Base-by-base conservation (phyloP, 1,140 invertebrate genomes). In the Streblospio benedicti region DNA sequence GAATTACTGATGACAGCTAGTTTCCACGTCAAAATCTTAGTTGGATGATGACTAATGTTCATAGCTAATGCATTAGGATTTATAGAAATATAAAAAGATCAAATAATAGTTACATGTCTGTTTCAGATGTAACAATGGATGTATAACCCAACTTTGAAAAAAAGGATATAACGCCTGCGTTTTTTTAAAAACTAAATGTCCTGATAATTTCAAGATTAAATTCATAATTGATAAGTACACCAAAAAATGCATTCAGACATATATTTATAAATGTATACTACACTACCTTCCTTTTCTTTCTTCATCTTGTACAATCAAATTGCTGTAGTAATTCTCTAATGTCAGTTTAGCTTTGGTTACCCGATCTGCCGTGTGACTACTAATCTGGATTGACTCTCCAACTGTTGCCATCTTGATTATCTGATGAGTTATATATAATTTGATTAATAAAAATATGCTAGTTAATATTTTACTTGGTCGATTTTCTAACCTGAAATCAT, bases 331-430 rank as follows among this genome's bases (percentile, higher is more conserved):
- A 80, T 97, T 98, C 81, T 99, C 96, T 71, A 99, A 81, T 53
- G 94, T 96, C 67, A 99, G 90, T 82, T 99, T 98, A 63, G 95
- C 93, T 80, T 97, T 97, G 70, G 93, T 97, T 60, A 95, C 96
- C 82, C 99, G 98, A 83, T 99, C 96, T 71, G 93, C 82, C 65
- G 95, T 97, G 79, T 98, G 73, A 60, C 68, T 73, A 59, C 74
- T 76, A 50, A 77, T 68, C 38, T 66, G 72, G 49, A 70, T 61
- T 57, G 70, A 68, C 68, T 77, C 74, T 67, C 73, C 74, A 60
- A 77, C 71, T 59, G 75, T 74, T 70, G 73, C 73, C 75, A 76
- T 77, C 64, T 74, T 76, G 72, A 73, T 71, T 71, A 65, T 72
- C 62, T 71, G 71, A 74, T n/a, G n/a, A n/a, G 45, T 25, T 25